Evolutionary conservation across 2,113 vertebrate species (phyloP).

Genomic region (Vulpes lagopus): DNA sequence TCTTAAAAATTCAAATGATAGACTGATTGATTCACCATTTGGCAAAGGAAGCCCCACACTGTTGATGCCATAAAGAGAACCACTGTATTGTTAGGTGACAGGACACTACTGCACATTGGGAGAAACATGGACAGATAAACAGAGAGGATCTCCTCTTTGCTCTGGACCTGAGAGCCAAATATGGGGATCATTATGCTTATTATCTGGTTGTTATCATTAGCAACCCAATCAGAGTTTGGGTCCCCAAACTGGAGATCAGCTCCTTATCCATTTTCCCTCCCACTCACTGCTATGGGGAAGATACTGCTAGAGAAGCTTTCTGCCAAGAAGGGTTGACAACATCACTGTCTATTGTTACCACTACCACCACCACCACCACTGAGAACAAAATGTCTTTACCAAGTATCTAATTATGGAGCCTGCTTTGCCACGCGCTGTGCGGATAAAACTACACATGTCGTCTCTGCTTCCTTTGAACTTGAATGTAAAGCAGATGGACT

Average conservation of each 20-base stretch:
- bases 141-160: neutral
- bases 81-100: no score
- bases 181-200: neutral
- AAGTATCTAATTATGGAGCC: neutral
- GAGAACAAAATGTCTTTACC: neutral
- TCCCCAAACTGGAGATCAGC: neutral
- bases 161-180: neutral
- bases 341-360: neutral
- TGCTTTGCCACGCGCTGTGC: neutral
- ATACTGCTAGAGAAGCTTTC: neutral
- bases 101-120: neutral
- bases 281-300: neutral
- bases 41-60: neutral
- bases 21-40: neutral
- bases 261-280: neutral
- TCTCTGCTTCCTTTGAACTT: conserved; percentile 18
- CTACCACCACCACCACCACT: neutral
- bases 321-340: neutral
- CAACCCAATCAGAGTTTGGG: neutral
- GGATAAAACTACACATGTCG: neutral
- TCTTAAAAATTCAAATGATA: neutral
- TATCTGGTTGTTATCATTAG: neutral
- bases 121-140: neutral
- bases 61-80: neutral
- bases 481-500: neutral